These are phyloP conservation scores for Macrostomum lignano DNA, from an alignment of 1,140 invertebrate genomes.

Conservation along the genomic window DNA sequence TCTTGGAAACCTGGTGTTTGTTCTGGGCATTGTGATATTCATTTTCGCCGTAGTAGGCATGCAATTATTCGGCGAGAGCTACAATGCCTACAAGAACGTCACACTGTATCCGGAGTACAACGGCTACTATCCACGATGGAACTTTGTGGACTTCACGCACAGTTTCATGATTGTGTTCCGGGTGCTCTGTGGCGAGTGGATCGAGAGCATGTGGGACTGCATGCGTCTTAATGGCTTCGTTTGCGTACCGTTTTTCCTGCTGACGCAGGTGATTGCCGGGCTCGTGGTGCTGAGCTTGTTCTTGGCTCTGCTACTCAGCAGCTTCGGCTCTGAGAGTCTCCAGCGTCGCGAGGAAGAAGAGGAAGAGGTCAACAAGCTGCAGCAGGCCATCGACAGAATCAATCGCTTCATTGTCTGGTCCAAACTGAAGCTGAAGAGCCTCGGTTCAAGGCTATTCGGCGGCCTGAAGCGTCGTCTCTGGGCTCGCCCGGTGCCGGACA, in stretches of 20 bases:
- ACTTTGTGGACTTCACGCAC: constrained; percentile 87
- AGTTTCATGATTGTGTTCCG: constrained; percentile 93
- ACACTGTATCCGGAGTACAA: constrained; percentile 8
- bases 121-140: constrained; percentile 48
- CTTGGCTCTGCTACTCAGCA: constrained; percentile 87
- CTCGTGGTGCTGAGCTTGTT: constrained; percentile 90
- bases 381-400: constrained; percentile 76
- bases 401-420: constrained; percentile 60
- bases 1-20: constrained; percentile 79
- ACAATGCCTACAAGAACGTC: constrained; percentile 28
- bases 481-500: too few species aligned
- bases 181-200: constrained; percentile 90
- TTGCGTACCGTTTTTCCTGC: constrained; percentile 80
- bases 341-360: constrained; percentile 30
- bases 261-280: constrained; percentile 84
- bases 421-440: constrained; percentile 28
- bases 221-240: constrained; percentile 58
- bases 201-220: constrained; percentile 92
- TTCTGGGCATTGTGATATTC: constrained; percentile 86
- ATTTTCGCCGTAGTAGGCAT: constrained; percentile 94
- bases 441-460: not conserved
- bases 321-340: constrained; percentile 50
- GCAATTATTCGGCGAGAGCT: constrained; percentile 80
- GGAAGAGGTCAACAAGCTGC: constrained; percentile 80
- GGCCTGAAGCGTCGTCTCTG: too few species aligned